Conservation (phyloP, 2,888 invertebrate species). For the Flexamia atlantica region DNA sequence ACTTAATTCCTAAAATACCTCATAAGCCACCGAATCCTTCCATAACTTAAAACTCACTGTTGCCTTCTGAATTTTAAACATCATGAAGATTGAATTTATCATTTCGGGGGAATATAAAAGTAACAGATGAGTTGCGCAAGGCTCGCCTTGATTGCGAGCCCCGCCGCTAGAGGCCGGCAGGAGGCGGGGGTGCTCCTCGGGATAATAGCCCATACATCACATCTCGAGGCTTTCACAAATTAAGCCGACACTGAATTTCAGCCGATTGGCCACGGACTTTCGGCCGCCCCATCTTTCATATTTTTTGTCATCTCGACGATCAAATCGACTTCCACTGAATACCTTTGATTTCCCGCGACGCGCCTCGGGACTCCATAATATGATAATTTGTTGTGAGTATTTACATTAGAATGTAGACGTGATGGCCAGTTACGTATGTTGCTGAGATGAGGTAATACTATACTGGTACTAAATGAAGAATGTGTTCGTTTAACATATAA, state of each 20-base stretch:
- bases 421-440: constrained; percentile 5
- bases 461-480: too few species aligned
- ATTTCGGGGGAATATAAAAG: background rate
- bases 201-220: constrained; percentile 57
- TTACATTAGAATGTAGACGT: constrained; percentile 28
- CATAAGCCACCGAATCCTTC: background rate
- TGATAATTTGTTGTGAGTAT: constrained; percentile 28
- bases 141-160: background rate
- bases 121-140: background rate
- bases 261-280: constrained; percentile 50
- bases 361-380: constrained; percentile 1
- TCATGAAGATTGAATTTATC: constrained; percentile 2
- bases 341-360: constrained; percentile 47
- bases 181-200: constrained; percentile 29
- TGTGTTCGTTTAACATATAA: too few species aligned
- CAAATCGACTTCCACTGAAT: constrained; percentile 32
- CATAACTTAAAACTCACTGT: background rate
- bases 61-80: background rate
- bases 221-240: constrained; percentile 46
- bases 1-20: background rate
- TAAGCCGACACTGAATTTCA: constrained; percentile 56
- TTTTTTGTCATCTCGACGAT: constrained; percentile 50
- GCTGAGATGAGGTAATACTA: too few species aligned
- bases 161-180: background rate
- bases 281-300: constrained; percentile 51